These are phyloP conservation scores for Ageneiosus marmoratus DNA, from an alignment of 2,113 vertebrate genomes.

Conservation along the genomic window DNA sequence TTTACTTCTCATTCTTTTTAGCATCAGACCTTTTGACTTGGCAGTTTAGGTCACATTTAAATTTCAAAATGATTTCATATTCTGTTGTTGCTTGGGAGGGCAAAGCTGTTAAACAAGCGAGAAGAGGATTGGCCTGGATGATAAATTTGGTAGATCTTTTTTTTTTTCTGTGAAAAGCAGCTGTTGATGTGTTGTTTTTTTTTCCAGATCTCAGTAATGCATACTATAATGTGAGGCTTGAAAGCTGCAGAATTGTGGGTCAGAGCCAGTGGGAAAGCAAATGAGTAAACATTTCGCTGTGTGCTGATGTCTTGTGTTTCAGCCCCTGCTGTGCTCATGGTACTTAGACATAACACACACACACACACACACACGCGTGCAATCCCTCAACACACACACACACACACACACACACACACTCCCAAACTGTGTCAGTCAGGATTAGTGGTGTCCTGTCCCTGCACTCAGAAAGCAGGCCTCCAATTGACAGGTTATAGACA, in stretches of 20 bases:
- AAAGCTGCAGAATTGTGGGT: slow-evolving; percentile 45
- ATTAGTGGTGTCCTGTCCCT: slow-evolving; percentile 43
- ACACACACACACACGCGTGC: background rate
- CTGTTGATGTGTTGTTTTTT: background rate
- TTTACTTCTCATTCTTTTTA: slow-evolving; percentile 61
- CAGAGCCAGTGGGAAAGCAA: slow-evolving; percentile 42
- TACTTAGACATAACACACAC: slow-evolving; percentile 32
- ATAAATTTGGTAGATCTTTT: background rate
- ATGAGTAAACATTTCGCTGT: slow-evolving; percentile 39
- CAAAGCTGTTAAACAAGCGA: background rate
- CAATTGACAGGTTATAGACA: slow-evolving; percentile 42
- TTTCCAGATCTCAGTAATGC: slow-evolving; percentile 16
- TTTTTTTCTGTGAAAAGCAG: background rate
- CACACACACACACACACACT: slow-evolving; percentile 6
- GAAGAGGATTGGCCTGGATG: slow-evolving; percentile 13
- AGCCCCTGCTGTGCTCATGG: slow-evolving; percentile 24
- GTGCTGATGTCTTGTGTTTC: slow-evolving; percentile 15
- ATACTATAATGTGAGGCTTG: slow-evolving; percentile 26
- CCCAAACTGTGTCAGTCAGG: slow-evolving; percentile 47
- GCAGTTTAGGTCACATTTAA: slow-evolving; percentile 54
- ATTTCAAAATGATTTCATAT: slow-evolving; percentile 24
- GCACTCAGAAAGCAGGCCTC: slow-evolving; percentile 30
- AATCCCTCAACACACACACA: background rate
- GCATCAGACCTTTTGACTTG: slow-evolving; percentile 51
- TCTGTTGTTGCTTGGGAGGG: background rate